Percentiles rank a stretch among this genome's conserved stretches.
phyloP scores from a whole-genome alignment of 2,797 vertebrate genomes.

The Myripristis murdjan region DNA sequence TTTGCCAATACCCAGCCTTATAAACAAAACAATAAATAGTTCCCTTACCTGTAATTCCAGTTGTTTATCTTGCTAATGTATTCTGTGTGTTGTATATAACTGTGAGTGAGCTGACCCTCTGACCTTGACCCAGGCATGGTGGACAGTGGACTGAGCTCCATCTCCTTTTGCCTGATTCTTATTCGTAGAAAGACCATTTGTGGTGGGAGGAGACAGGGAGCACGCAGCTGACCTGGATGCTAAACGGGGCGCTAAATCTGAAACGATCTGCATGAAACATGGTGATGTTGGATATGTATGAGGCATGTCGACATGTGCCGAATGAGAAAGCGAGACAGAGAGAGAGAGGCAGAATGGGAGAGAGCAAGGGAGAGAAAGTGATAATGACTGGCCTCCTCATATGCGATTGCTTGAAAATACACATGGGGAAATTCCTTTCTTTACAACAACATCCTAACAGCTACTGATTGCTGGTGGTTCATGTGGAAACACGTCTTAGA shows the following conservation, averaged over 20 bases:
- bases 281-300: constrained; percentile 19
- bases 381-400: neutral
- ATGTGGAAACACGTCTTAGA: constrained; percentile 46
- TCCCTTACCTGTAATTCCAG: neutral
- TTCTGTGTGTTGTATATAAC: neutral
- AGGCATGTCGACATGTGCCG: constrained; percentile 1
- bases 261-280: constrained; percentile 45
- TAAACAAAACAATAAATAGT: neutral
- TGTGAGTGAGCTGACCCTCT: constrained; percentile 1
- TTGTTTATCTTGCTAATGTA: constrained; percentile 5
- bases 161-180: constrained; percentile 3
- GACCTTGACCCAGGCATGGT: constrained; percentile 20
- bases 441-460: constrained; percentile 10
- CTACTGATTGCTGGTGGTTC: constrained; percentile 16
- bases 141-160: constrained; percentile 9
- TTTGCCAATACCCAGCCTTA: too few species aligned
- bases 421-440: constrained; percentile 13
- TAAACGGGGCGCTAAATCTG: constrained; percentile 53
- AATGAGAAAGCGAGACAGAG: neutral
- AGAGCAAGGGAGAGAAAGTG: constrained; percentile 3
- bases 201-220: neutral
- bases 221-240: constrained; percentile 60
- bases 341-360: neutral
- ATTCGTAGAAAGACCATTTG: neutral
- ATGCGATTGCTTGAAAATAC: constrained; percentile 10